Evolutionary conservation across 2,797 vertebrate species (phyloP), one percentile per base, ranked within the genome.

Genomic region (Saxicola maurus): DNA sequence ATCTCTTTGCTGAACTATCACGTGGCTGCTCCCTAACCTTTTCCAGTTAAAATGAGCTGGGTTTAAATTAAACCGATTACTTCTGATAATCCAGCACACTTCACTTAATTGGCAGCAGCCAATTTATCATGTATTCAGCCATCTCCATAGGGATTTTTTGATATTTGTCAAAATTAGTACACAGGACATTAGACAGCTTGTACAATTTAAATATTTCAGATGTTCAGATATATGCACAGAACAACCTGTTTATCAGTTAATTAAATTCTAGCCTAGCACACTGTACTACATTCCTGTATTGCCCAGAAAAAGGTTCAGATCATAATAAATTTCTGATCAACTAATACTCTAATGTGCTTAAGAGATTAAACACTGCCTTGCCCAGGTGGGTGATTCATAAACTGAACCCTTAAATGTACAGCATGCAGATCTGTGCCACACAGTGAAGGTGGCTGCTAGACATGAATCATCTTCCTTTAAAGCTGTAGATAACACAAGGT

Each of bases 21-120:
- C 3, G 11, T 42, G 71, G 81, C 48, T 92, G 75, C 56, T 90
- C 67, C 30, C 42, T 90, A 93, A 59, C 38, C 62, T 64, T 84
- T 83, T 69, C 62, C 71, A 86, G 51, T 76, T 82, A 88, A 93
- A 93, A 51, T 45, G 45, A 94, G 64, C 84, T 79, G 71, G 64
- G 48, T 86, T 92, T 86, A 90, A 91, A 69, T 84, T 76, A 82
- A 94, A 91, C 48, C 0, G 0, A 92, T 93, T 84, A 93, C 13
- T 83, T 90, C 52, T 52, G 56, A 92, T 73, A 92, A 86, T 60
- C 78, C 71, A 86, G 20, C 42, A 90, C 37, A 57, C 43, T 73
- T 83, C 2, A 10, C 42, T 25, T 40, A 66, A 65, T 13, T 43
- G 52, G 24, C 48, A 78, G 43, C 33, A 40, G 42, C 31, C 45